phyloP scores from a whole-genome alignment of 2,888 invertebrate species.

The Melanchra persicariae region DNA sequence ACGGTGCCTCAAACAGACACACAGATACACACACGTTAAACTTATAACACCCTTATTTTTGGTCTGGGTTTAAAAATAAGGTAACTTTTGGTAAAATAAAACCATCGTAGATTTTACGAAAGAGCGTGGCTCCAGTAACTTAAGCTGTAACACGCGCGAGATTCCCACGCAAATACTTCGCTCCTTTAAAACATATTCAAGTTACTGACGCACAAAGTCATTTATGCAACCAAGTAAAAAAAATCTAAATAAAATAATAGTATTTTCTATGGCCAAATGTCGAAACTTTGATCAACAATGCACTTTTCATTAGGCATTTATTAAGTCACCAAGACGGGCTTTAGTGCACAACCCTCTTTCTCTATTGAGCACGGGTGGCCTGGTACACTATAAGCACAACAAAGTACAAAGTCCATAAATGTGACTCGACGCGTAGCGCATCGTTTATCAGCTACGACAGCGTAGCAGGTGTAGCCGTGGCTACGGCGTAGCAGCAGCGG shows the following conservation, averaged over 20 bases:
- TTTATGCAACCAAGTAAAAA: too few relatives aligned
- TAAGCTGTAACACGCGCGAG: neutral
- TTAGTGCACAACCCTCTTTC: neutral
- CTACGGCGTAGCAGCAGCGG: constrained; percentile 39
- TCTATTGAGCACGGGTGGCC: too few relatives aligned
- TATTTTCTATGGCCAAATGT: neutral
- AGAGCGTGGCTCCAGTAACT: neutral
- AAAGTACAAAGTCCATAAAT: constrained; percentile 33
- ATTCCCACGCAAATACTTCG: neutral
- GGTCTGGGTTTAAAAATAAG: too few relatives aligned
- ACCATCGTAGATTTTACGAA: neutral
- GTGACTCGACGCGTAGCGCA: constrained; percentile 35
- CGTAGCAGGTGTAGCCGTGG: constrained; percentile 41
- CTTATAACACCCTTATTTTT: too few relatives aligned
- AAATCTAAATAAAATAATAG: neutral
- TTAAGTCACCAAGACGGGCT: neutral
- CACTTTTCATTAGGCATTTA: neutral
- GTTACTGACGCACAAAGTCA: neutral
- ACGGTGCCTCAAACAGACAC: too few relatives aligned
- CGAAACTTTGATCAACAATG: neutral
- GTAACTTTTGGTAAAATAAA: too few relatives aligned
- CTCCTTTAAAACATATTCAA: neutral
- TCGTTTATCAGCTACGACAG: constrained; percentile 43
- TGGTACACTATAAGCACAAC: neutral
- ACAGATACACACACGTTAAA: too few relatives aligned